phyloP scores from a whole-genome alignment of 2,888 invertebrate species.

The Rhagonycha lutea region DNA sequence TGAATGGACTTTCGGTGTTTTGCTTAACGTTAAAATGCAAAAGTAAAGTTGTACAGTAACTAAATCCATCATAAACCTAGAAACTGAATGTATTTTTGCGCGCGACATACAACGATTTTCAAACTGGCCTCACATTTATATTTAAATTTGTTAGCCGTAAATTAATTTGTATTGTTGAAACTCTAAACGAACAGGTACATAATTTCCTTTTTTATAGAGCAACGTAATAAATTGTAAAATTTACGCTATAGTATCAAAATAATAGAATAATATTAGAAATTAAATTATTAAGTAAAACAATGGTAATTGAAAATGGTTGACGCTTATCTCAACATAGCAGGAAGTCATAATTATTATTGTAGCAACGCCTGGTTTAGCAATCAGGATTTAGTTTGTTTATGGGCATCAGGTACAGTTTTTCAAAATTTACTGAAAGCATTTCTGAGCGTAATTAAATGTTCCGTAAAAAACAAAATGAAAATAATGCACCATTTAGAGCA shows the following conservation, averaged over 20 bases:
- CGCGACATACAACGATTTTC: not conserved
- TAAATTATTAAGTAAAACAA: constrained; percentile 1
- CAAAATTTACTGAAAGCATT: not conserved
- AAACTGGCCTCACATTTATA: not conserved
- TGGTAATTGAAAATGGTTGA: not conserved
- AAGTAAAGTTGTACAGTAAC: not conserved
- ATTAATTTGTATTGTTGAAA: not conserved
- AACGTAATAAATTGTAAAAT: not conserved
- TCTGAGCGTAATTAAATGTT: not conserved
- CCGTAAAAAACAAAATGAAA: not conserved
- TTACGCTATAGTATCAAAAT: not conserved
- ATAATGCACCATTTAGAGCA: not conserved
- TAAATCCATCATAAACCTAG: not conserved
- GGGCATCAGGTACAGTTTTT: not conserved
- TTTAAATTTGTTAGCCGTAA: not conserved
- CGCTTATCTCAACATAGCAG: not conserved
- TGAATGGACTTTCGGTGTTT: not conserved
- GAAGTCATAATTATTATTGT: not conserved
- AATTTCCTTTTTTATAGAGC: not conserved
- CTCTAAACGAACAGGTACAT: not conserved
- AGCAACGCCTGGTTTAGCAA: not conserved
- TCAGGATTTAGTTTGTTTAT: not conserved
- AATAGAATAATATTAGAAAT: not conserved
- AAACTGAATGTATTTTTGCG: not conserved
- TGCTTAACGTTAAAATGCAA: not conserved